Evolutionary conservation across 2,113 vertebrate species (phyloP).

Genomic region (Gavialis gangeticus): DNA sequence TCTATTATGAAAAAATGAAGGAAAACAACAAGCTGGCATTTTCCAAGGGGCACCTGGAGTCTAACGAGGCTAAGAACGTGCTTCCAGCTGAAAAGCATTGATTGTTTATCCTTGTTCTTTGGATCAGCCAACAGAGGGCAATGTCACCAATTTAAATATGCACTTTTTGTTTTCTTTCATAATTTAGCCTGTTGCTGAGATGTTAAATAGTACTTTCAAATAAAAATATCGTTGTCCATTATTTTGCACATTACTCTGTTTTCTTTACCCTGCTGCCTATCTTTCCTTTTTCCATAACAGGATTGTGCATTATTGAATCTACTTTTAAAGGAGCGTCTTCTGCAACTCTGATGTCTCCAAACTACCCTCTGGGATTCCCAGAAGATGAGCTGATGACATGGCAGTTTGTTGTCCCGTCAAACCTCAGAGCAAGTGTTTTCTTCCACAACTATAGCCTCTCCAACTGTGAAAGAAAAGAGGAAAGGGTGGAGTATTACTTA

Average conservation of each 20-base stretch:
- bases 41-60: too few species aligned
- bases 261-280: not conserved
- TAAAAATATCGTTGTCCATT: not conserved
- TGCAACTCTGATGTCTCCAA: constrained; percentile 84
- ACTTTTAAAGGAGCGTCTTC: constrained; percentile 81
- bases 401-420: constrained; percentile 86
- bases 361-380: constrained; percentile 84
- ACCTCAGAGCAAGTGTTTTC: constrained; percentile 85
- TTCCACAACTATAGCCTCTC: constrained; percentile 82
- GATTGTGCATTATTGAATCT: constrained; percentile 84
- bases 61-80: not conserved
- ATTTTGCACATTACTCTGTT: not conserved
- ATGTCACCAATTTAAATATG: not conserved
- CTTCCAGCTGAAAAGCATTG: not conserved
- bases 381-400: constrained; percentile 85
- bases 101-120: not conserved
- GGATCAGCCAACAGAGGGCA: not conserved
- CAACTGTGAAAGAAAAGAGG: constrained; percentile 82
- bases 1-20: too few species aligned
- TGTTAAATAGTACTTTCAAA: not conserved
- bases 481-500: constrained; percentile 82
- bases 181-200: not conserved
- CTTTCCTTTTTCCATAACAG: constrained; percentile 37
- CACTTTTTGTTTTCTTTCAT: not conserved
- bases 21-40: too few species aligned